Evolutionary conservation across 1,140 invertebrate species (phyloP).

Genomic region (Gonioctena quinquepunctata): DNA sequence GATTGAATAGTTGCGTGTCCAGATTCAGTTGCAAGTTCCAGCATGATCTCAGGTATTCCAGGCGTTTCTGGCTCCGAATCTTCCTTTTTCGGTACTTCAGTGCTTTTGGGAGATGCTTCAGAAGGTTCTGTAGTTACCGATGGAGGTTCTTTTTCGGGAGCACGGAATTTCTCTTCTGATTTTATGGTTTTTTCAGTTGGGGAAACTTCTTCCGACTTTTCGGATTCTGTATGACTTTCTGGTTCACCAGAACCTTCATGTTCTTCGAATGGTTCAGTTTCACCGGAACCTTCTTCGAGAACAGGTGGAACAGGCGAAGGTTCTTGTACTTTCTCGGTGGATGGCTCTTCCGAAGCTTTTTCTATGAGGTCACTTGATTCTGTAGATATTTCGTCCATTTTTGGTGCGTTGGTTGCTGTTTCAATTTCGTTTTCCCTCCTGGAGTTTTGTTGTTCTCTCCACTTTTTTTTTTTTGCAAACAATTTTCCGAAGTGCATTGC

Average conservation of each 20-base stretch:
- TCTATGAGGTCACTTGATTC: too few species aligned
- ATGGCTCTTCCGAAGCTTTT: too few species aligned
- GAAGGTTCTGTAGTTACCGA: conserved; percentile 10
- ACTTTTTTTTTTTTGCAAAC: neutral
- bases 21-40: neutral
- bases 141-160: conserved; percentile 28
- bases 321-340: too few species aligned
- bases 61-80: conserved; percentile 25
- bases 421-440: neutral
- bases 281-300: conserved; percentile 28
- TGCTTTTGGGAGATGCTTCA: too few species aligned
- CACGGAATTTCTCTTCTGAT: conserved; percentile 16
- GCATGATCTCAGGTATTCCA: neutral
- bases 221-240: neutral
- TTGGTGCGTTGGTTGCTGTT: too few species aligned
- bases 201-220: neutral
- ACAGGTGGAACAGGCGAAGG: neutral
- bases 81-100: neutral
- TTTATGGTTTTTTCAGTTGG: neutral
- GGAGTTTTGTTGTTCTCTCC: neutral
- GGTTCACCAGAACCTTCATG: conserved; percentile 5
- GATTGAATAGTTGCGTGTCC: neutral
- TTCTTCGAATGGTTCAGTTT: conserved; percentile 1
- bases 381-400: too few species aligned
- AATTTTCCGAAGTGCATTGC: conserved; percentile 26